These are phyloP conservation scores for Nebria salina DNA, from an alignment of 2,888 invertebrate genomes.

Conservation along the genomic window DNA sequence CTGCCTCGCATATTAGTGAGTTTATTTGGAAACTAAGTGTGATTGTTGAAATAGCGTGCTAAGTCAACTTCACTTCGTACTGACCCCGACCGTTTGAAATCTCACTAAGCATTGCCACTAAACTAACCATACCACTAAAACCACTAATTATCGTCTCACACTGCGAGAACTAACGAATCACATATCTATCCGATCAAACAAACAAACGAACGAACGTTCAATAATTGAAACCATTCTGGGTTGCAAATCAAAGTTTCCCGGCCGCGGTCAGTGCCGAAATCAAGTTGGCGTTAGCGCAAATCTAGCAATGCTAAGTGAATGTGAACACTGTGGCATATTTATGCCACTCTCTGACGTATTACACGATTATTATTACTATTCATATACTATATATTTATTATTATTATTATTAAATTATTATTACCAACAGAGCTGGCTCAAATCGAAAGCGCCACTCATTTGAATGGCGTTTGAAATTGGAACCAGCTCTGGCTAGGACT, in stretches of 20 bases:
- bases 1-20: constrained; percentile 81
- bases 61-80: constrained; percentile 49
- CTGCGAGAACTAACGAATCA: not conserved
- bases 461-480: not conserved
- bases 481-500: not conserved
- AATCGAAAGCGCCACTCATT: not conserved
- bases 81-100: constrained; percentile 45
- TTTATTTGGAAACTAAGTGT: constrained; percentile 81
- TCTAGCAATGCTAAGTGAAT: constrained; percentile 63
- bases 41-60: constrained; percentile 69
- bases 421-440: constrained; percentile 51
- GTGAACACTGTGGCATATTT: constrained; percentile 58
- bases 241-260: not conserved
- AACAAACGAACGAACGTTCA: too few relatives aligned
- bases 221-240: not conserved
- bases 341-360: constrained; percentile 61
- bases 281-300: constrained; percentile 46
- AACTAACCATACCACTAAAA: too few relatives aligned
- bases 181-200: constrained; percentile 5
- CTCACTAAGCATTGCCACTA: constrained; percentile 31
- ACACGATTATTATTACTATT: constrained; percentile 66
- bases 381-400: constrained; percentile 61
- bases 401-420: constrained; percentile 56
- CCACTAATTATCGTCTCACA: not conserved
- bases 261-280: not conserved